Evolutionary conservation across 2,113 vertebrate genomes (phyloP).

Genomic region (Euleptes europaea): DNA sequence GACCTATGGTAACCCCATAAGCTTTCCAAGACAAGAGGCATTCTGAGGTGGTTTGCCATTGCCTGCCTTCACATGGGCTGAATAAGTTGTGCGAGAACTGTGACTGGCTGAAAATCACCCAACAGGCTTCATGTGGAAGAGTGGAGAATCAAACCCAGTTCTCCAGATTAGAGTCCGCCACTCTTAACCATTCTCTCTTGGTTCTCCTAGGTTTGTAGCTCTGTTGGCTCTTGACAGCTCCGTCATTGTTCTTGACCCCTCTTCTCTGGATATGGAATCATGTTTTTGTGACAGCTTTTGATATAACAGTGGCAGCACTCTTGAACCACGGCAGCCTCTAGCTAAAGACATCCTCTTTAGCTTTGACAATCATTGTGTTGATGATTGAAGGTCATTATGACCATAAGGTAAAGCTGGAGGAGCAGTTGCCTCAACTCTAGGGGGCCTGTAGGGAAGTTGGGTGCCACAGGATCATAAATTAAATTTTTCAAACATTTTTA

Average conservation of each 20-base stretch:
- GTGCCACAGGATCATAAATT: background rate
- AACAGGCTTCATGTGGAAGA: too few relatives aligned
- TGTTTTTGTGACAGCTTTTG: background rate
- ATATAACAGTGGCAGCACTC: background rate
- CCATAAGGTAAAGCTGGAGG: background rate
- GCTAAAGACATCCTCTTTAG: background rate
- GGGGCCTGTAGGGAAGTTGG: background rate
- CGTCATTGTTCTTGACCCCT: background rate
- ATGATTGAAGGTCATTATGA: background rate
- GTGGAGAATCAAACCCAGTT: too few relatives aligned
- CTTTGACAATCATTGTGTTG: background rate
- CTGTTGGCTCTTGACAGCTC: background rate
- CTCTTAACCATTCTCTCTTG: too few relatives aligned
- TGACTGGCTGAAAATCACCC: too few relatives aligned
- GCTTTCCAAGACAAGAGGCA: too few relatives aligned
- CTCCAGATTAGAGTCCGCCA: too few relatives aligned
- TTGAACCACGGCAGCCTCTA: background rate
- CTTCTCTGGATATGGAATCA: background rate
- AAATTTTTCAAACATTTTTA: background rate
- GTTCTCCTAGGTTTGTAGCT: background rate
- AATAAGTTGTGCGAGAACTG: too few relatives aligned
- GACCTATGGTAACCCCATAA: too few relatives aligned
- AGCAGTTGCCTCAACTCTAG: background rate
- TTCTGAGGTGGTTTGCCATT: too few relatives aligned
- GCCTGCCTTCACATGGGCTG: too few relatives aligned